phyloP scores from a whole-genome alignment of 2,113 vertebrate genomes.

The Tyto alba region DNA sequence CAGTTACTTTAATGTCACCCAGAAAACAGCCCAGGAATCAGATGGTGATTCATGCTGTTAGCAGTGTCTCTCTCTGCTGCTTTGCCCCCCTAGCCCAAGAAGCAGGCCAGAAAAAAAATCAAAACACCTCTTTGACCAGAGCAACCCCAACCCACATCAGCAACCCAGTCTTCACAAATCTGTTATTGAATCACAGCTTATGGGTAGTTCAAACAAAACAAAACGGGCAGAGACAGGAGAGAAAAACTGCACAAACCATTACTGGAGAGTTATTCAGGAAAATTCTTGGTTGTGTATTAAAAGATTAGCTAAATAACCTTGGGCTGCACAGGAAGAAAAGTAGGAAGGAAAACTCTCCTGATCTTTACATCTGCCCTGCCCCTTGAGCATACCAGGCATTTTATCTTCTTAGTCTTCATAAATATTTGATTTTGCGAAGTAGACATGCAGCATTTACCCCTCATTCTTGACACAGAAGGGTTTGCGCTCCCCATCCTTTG shows the following conservation, averaged over 20 bases:
- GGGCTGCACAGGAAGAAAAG: neutral
- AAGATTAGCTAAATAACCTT: neutral
- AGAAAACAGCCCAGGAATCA: neutral
- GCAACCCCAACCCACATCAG: neutral
- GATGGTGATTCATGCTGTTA: neutral
- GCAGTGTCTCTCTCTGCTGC: neutral
- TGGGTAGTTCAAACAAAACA: neutral
- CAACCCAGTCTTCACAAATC: neutral
- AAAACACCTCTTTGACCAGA: neutral
- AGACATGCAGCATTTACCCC: neutral
- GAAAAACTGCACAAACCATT: neutral
- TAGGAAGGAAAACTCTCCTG: neutral
- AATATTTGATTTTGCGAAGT: neutral
- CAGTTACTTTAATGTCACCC: neutral
- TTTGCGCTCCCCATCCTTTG: neutral
- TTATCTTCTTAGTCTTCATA: neutral
- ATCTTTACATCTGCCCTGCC: neutral
- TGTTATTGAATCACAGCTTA: neutral
- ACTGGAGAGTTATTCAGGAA: neutral
- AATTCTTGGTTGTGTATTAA: neutral
- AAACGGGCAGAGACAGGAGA: neutral
- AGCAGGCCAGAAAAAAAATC: neutral
- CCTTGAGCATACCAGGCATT: neutral
- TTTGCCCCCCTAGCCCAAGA: neutral
- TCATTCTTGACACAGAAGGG: neutral